Conservation (phyloP, 2,113 vertebrate genomes). For the Charina bottae region DNA sequence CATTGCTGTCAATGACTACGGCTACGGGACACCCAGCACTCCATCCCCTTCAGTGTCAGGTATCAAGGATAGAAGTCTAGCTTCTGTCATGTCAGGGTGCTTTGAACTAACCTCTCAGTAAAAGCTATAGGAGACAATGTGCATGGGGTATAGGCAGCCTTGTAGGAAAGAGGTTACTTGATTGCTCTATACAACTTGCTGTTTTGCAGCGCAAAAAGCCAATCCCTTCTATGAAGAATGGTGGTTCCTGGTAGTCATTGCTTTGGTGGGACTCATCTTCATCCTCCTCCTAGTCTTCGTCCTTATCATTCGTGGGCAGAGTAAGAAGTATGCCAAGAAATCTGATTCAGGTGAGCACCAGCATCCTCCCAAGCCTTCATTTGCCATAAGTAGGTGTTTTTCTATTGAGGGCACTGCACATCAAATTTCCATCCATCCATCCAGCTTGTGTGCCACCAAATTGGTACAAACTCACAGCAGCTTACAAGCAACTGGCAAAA, state of each 20-base stretch:
- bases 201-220: conserved; percentile 87
- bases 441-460: not conserved
- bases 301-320: conserved; percentile 95
- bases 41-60: conserved; percentile 95
- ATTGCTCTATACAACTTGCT: conserved; percentile 21
- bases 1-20: conserved; percentile 93
- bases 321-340: conserved; percentile 96
- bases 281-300: conserved; percentile 94
- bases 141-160: not conserved
- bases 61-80: conserved; percentile 43
- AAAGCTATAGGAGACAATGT: not conserved
- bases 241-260: conserved; percentile 97
- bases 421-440: not conserved
- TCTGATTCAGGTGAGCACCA: conserved; percentile 86
- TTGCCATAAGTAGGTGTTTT: not conserved
- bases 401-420: not conserved
- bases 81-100: not conserved
- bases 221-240: conserved; percentile 96
- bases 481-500: not conserved
- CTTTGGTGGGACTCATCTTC: conserved; percentile 94
- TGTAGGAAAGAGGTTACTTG: not conserved
- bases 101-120: not conserved
- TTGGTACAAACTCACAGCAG: not conserved
- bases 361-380: not conserved
- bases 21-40: conserved; percentile 91